Conservation (phyloP, 2,888 invertebrate species). For the Caenorhabditis sp. region DNA sequence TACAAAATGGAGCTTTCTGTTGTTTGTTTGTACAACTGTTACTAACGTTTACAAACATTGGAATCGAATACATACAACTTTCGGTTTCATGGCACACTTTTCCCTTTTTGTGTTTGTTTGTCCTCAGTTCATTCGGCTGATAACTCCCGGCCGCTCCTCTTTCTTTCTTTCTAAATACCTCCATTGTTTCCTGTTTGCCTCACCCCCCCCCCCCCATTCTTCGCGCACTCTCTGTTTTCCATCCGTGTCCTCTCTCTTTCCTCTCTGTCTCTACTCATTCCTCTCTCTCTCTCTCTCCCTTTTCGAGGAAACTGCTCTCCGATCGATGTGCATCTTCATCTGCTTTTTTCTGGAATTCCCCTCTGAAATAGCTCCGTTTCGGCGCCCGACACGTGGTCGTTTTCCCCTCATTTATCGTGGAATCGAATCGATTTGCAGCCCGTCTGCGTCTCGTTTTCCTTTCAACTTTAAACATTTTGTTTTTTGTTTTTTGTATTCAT, state of each 20-base stretch:
- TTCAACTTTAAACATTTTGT: neutral
- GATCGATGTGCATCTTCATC: constrained; percentile 21
- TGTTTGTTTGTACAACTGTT: too few relatives aligned
- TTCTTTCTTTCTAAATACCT: neutral
- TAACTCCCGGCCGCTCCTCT: neutral
- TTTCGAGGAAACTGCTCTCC: constrained; percentile 20
- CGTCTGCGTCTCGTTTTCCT: constrained; percentile 19
- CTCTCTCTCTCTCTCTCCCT: constrained; percentile 14
- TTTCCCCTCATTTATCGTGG: constrained; percentile 18
- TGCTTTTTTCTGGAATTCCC: too few relatives aligned
- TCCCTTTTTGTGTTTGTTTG: too few relatives aligned
- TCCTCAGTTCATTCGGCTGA: too few relatives aligned
- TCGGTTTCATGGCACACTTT: too few relatives aligned
- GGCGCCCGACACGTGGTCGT: too few relatives aligned
- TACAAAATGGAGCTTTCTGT: too few relatives aligned
- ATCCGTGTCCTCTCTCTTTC: constrained; percentile 3
- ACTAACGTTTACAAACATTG: too few relatives aligned
- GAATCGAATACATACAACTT: too few relatives aligned
- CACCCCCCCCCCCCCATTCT: neutral
- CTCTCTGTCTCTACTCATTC: neutral
- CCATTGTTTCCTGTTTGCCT: neutral
- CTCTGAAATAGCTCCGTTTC: too few relatives aligned
- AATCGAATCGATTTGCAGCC: constrained; percentile 13
- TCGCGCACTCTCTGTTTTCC: constrained; percentile 25
- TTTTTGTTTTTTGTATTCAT: neutral